Evolutionary conservation across 2,797 vertebrate genomes (phyloP), one percentile per base, ranked within the genome.

Genomic region (Glyptemys insculpta): DNA sequence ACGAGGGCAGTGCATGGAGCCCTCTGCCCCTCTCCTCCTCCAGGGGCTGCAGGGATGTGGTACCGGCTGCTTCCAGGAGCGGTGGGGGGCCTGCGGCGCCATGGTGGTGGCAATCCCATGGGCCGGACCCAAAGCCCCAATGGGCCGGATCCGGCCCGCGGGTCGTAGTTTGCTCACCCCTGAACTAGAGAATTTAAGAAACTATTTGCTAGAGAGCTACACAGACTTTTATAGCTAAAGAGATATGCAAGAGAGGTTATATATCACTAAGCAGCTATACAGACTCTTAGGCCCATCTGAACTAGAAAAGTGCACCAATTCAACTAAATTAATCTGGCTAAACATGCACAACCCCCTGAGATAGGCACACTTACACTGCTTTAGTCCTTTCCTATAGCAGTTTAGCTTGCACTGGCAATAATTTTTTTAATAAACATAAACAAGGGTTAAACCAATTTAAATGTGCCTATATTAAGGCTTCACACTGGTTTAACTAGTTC

Each of bases 371-470:
- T 2, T 65, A 91, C 89, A 8, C 5, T 44, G 50, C 1, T 95
- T 90, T 94, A 80, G 86, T 85, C 88, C 86, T 87, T 91, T 91
- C 37, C 23, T 85, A 86, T 92, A 23, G 34, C 83, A 87, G n/a
- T 78, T 83, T 82, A 88, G 65, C 89, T 93, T 89, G 0, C 83
- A 29, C 72, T 57, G 54, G n/a, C 31, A 52, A 31, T 14, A 90
- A 86, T 3, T 3, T 50, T 41, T 12, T 44, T 78, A 81, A 56
- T 54, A 78, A 81, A 81, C 72, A 85, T 8, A 81, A 37, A 68
- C 3, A 50, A 15, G 65, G 41, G n/a, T 87, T 86, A 94, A 90
- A 52, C 7, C 49, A 86, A 68, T 41, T 65, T 18, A 78, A 78
- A 78, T 78, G 44, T 8, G 41, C 44, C 44, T 16, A 27, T 78